phyloP scores from a whole-genome alignment of 2,888 invertebrate species.

The Sarcophaga carnaria region DNA sequence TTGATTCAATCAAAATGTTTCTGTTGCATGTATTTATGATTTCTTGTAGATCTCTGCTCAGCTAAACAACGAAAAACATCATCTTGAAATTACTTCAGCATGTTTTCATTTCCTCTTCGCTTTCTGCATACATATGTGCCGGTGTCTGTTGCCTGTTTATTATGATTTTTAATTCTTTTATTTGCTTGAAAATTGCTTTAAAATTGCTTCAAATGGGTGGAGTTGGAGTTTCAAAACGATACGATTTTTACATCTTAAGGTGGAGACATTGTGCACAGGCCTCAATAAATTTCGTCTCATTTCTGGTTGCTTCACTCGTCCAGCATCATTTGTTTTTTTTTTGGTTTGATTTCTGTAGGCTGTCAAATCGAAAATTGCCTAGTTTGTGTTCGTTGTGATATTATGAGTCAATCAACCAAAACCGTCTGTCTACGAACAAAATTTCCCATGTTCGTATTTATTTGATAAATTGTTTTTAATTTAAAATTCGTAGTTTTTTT shows the following conservation, averaged over 20 bases:
- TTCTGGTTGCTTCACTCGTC: background rate
- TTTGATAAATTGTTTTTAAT: constrained; percentile 67
- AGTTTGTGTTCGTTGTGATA: background rate
- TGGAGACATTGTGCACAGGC: constrained; percentile 62
- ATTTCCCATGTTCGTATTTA: constrained; percentile 47
- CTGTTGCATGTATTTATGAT: constrained; percentile 71
- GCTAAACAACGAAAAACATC: constrained; percentile 41
- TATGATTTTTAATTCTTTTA: constrained; percentile 58
- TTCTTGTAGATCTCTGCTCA: constrained; percentile 65
- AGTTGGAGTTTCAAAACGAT: constrained; percentile 59
- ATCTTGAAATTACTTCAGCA: constrained; percentile 53
- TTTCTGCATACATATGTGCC: background rate
- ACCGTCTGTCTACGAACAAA: background rate
- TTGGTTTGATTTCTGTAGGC: constrained; percentile 46
- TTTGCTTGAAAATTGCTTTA: constrained; percentile 62
- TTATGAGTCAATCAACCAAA: constrained; percentile 46
- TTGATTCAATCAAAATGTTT: constrained; percentile 79
- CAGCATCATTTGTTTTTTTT: background rate
- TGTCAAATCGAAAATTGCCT: constrained; percentile 49
- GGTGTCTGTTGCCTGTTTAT: constrained; percentile 15
- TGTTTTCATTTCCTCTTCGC: constrained; percentile 45
- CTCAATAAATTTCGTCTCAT: constrained; percentile 45
- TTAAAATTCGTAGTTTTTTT: constrained; percentile 22
- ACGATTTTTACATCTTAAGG: constrained; percentile 62
- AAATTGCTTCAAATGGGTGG: constrained; percentile 64